These are phyloP conservation scores for Vesta saturnalis DNA, from an alignment of 2,888 invertebrate species.

Conservation along the genomic window DNA sequence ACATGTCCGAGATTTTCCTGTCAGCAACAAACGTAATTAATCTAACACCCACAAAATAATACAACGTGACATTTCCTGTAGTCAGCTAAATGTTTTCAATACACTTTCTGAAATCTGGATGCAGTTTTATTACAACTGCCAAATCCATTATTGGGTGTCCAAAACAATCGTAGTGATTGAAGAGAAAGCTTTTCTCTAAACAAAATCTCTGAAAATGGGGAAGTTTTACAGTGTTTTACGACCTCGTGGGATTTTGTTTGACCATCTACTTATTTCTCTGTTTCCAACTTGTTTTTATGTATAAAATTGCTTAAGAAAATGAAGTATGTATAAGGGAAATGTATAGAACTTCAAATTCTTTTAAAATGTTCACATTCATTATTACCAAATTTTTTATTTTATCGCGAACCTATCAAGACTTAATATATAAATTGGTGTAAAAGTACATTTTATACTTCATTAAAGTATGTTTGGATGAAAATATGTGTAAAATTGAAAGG, in stretches of 20 bases:
- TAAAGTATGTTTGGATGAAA: neutral
- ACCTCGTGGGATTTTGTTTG: slow-evolving; percentile 15
- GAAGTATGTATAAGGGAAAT: too few species aligned
- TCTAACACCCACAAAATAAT: slow-evolving; percentile 2
- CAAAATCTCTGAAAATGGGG: slow-evolving; percentile 27
- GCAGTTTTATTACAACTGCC: slow-evolving; percentile 37
- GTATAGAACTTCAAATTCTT: too few species aligned
- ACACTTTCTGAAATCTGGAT: slow-evolving; percentile 19
- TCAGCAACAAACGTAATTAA: slow-evolving; percentile 9
- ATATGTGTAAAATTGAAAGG: neutral
- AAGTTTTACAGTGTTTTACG: slow-evolving; percentile 17
- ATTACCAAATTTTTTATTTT: too few species aligned
- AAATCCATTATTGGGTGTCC: slow-evolving; percentile 38
- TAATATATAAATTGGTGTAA: too few species aligned
- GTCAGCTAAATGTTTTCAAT: slow-evolving; percentile 15
- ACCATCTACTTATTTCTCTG: slow-evolving; percentile 8
- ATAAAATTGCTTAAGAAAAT: too few species aligned
- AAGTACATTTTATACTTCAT: too few species aligned
- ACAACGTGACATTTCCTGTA: slow-evolving; percentile 7
- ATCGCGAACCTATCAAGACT: too few species aligned
- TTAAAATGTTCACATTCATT: too few species aligned
- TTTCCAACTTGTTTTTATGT: neutral
- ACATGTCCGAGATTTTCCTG: slow-evolving; percentile 2
- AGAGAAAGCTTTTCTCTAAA: slow-evolving; percentile 27
- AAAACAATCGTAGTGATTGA: slow-evolving; percentile 36